Conservation (phyloP, 2,113 vertebrate genomes). For the Glareola pratincola region DNA sequence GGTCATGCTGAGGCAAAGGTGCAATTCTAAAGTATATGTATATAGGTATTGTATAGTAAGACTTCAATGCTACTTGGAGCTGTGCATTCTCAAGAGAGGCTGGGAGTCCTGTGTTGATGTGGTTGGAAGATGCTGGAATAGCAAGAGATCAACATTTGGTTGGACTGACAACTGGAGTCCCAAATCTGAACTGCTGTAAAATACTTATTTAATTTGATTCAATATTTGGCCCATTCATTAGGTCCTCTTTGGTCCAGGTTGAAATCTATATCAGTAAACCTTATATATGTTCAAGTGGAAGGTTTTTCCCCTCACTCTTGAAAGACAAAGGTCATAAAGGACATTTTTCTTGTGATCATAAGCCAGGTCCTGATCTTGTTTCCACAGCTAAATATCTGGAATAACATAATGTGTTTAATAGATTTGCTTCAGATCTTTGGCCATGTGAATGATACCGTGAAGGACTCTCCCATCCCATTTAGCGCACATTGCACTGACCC, state of each 20-base stretch:
- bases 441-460: neutral
- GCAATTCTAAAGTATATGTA: neutral
- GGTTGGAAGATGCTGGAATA: neutral
- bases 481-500: neutral
- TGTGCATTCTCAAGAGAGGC: neutral
- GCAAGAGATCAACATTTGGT: neutral
- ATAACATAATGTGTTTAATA: constrained; percentile 52
- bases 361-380: constrained; percentile 61
- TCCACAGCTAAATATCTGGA: constrained; percentile 51
- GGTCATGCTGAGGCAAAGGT: constrained; percentile 5
- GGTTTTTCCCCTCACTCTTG: constrained; percentile 20
- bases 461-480: constrained; percentile 23
- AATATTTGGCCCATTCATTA: neutral
- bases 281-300: constrained; percentile 9
- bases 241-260: neutral
- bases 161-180: neutral
- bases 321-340: constrained; percentile 57
- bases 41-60: neutral
- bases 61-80: neutral
- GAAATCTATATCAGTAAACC: constrained; percentile 30
- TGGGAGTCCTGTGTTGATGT: neutral
- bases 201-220: neutral
- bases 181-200: neutral
- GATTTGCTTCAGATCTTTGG: constrained; percentile 54
- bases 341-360: constrained; percentile 48